Evolutionary conservation across 2,797 vertebrate species (phyloP), one percentile per base, ranked within the genome.

Genomic region (Saxicola maurus): DNA sequence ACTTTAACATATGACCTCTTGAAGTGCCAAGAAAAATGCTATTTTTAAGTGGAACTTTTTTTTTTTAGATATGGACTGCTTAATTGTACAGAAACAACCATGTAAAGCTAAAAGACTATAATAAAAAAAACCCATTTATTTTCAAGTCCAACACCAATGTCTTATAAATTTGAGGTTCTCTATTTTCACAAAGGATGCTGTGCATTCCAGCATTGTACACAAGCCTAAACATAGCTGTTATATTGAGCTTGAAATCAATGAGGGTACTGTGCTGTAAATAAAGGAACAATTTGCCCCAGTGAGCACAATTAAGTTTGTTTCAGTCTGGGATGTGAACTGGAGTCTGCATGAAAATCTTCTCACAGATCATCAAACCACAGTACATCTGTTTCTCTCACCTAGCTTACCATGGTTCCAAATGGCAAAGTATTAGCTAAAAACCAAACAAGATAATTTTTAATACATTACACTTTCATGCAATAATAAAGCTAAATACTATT

Each of bases 1-100:
- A 95, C 46, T 93, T 84, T 95, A 96, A 96, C 92, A 94, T 77
- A 95, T 74, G 66, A 74, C 42, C 71, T 92, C 96, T 91, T 87
- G 83, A 95, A 95, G 80, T 90, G 75, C 64, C 92, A 94, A 94
- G 20, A 96, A 67, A 93, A 94, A 60, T 82, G 16, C 55, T 91
- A 89, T 95, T 96, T 94, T 81, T 96, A 94, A 59, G 12, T 7
- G 25, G 66, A 59, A 23, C 5, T 25, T 46, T 46, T 89, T 91
- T 93, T 94, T 93, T 94, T 94, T 66, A 30, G 3, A 37, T 37
- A 23, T 38, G 59, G 46, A 53, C 49, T 88, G 30, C 56, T 89
- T 96, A 95, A 93, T 92, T 89, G 57, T 82, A 89, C 35, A 86
- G 91, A 95, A 96, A 28, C 86, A 95, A 94, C 94, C 27, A 88